Base-by-base conservation (phyloP, 1,140 invertebrate species). In the Oppia nitens region DNA sequence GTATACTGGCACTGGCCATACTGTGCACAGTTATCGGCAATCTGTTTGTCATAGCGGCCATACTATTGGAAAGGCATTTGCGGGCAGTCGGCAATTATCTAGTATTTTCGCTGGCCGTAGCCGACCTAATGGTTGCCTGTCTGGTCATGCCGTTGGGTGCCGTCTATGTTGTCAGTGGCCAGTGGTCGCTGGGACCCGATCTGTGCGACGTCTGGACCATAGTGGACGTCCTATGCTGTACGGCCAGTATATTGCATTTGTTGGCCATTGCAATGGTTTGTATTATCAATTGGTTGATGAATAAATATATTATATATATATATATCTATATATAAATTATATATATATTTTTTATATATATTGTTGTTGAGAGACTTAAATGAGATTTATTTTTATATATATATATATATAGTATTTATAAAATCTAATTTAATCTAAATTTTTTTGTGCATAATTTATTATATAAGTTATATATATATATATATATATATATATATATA, bases 131-230 rank as follows among this genome's bases (percentile, higher is more conserved):
- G 64, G 85, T 89, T 21, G 85, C 85, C 9, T 83, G 84, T 68
- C 75, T 89, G n/a, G 85, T 89, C 40, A 88, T 88, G 82, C 86
- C 87, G 14, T 72, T 90, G 55, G 83, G 84, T 64, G 85, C 86
- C 47, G 82, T 88, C 65, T 86, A 84, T 66, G 83, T 82, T 67
- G 78, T 68, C 9, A 77, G 75, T 63, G 72, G 77, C 68, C 79
- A 83, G 67, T 92, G 87, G 88, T 83, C 79, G 59, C 73, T 93
- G 47, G 87, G 87, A 27, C 81, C 84, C 0, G 81, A 83, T 67
- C 74, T 92, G 28, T 92, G 89, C 70, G 88, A 93, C 72, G 86
- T 92, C 80, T 94, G 87, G 87, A 89, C 88, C n/a, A 85, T 83
- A 6, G 83, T 84, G 57, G 89, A 94, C 69, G 87, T 94, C 3